These are phyloP conservation scores for Delia radicum DNA, from an alignment of 1,140 invertebrate genomes.

Conservation along the genomic window DNA sequence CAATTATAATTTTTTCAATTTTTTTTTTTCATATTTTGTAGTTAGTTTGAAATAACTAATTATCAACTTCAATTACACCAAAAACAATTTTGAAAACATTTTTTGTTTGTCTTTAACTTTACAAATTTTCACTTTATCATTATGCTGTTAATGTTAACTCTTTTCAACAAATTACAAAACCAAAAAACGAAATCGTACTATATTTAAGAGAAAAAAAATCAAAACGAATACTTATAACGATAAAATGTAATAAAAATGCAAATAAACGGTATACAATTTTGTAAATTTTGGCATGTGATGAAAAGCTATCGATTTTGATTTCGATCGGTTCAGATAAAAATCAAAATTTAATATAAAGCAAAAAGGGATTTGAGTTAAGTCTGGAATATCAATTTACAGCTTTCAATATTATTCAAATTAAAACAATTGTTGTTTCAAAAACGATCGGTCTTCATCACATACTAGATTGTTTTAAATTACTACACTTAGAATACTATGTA, in stretches of 20 bases:
- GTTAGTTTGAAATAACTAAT: not conserved
- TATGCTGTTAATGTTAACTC: not conserved
- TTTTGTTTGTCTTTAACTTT: not conserved
- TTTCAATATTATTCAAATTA: no score
- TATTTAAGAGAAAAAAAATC: not conserved
- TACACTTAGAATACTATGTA: no score
- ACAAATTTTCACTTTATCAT: not conserved
- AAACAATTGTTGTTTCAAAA: no score
- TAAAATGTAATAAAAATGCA: not conserved
- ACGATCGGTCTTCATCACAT: no score
- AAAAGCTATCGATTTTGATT: no score
- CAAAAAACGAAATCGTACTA: not conserved
- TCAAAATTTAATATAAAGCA: no score
- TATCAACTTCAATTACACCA: not conserved
- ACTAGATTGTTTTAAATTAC: no score
- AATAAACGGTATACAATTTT: not conserved
- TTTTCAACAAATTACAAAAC: not conserved
- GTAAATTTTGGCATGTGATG: no score
- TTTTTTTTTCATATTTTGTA: not conserved
- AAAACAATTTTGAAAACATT: not conserved
- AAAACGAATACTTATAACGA: not conserved
- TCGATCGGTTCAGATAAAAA: no score
- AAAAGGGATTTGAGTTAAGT: no score
- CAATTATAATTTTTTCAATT: not conserved
- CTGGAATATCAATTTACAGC: no score